These are phyloP conservation scores for Odontomachus brunneus DNA, from an alignment of 1,140 invertebrate species.

Conservation along the genomic window DNA sequence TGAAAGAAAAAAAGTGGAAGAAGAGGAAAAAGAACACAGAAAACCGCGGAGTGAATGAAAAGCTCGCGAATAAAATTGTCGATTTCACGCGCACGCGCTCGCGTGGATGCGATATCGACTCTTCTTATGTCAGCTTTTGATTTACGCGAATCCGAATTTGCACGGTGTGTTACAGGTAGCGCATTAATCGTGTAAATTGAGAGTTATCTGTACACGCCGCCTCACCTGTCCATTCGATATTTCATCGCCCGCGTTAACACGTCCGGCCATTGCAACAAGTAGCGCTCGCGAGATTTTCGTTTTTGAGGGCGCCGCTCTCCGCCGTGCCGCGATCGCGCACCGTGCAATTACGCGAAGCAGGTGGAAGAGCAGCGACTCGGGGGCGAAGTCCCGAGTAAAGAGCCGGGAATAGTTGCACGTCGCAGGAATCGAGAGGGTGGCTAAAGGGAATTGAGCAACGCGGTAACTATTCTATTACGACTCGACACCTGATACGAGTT, in stretches of 20 bases:
- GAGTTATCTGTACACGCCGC: slow-evolving; percentile 10
- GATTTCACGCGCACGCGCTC: slow-evolving; percentile 11
- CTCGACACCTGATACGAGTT: slow-evolving; percentile 84
- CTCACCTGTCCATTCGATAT: slow-evolving; percentile 26
- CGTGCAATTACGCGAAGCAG: background rate
- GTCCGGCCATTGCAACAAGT: slow-evolving; percentile 9
- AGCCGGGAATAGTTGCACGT: background rate
- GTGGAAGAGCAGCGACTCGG: background rate
- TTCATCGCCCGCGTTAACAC: slow-evolving; percentile 33
- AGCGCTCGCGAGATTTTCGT: slow-evolving; percentile 16
- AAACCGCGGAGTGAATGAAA: background rate
- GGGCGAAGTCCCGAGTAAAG: background rate
- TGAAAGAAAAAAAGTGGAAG: background rate
- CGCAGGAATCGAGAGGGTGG: slow-evolving; percentile 56
- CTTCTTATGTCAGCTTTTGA: slow-evolving; percentile 27
- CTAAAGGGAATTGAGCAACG: slow-evolving; percentile 76
- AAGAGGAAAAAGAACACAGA: background rate
- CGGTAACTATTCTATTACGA: slow-evolving; percentile 84
- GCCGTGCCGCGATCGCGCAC: background rate
- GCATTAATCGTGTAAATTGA: slow-evolving; percentile 45
- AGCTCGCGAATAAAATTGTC: slow-evolving; percentile 28
- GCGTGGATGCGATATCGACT: background rate
- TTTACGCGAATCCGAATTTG: slow-evolving; percentile 38
- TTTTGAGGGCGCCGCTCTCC: background rate
- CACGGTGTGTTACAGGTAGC: slow-evolving; percentile 7